These are phyloP conservation scores for Lochmaea capreae DNA, from an alignment of 2,888 invertebrate species.

Conservation along the genomic window DNA sequence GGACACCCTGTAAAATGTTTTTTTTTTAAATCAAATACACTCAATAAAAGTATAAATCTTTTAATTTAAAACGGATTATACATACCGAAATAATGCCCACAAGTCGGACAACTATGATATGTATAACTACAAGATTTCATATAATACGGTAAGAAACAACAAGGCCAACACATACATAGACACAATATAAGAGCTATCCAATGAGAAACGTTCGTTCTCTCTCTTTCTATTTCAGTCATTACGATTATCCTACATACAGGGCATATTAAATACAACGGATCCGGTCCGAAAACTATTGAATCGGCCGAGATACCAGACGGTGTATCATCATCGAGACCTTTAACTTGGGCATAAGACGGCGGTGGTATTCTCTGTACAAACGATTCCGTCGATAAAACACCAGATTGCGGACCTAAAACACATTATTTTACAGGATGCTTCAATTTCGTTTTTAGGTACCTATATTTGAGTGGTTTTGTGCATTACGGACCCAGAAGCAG, in stretches of 20 bases:
- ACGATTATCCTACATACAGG: constrained; percentile 59
- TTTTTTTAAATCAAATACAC: too few relatives aligned
- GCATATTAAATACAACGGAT: constrained; percentile 61
- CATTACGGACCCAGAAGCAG: too few relatives aligned
- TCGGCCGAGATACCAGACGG: constrained; percentile 48
- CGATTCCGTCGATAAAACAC: constrained; percentile 41
- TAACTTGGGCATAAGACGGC: constrained; percentile 55
- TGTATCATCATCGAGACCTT: constrained; percentile 50
- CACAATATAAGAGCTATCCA: constrained; percentile 61
- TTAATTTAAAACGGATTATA: constrained; percentile 60
- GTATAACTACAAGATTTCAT: constrained; percentile 62
- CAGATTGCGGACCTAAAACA: constrained; percentile 48
- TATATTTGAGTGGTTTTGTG: too few relatives aligned
- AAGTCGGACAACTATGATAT: constrained; percentile 62
- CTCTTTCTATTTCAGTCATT: constrained; percentile 56
- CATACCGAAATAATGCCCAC: constrained; percentile 61
- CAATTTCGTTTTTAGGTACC: too few relatives aligned
- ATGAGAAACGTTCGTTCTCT: constrained; percentile 60
- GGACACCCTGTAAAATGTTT: too few relatives aligned
- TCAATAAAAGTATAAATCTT: too few relatives aligned
- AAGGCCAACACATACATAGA: constrained; percentile 64
- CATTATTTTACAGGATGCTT: neutral
- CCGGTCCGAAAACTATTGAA: constrained; percentile 57
- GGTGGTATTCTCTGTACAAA: constrained; percentile 53
- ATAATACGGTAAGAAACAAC: constrained; percentile 62